Base-by-base conservation (phyloP, 2,113 vertebrate genomes). In the Hemiprocne comata region DNA sequence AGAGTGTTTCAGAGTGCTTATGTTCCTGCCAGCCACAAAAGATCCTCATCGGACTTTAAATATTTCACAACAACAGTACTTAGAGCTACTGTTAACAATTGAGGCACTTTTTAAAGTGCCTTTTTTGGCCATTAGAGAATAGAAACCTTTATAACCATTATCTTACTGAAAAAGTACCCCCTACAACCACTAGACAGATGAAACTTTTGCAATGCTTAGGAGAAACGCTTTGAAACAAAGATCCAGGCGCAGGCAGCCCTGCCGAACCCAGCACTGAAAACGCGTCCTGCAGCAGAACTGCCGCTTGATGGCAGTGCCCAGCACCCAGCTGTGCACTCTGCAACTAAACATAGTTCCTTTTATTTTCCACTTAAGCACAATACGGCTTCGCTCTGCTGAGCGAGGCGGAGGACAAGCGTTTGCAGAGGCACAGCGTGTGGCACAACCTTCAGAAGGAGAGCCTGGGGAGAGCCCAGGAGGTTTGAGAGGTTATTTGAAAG, bases 221-320 rank as follows among this genome's bases (percentile, higher is more conserved):
- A 80, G 46, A 88, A 88, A 78, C 10, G 20, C 42, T 71, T 55
- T 7, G 54, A 75, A 87, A 38, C 20, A 29, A 11, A 24, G 20
- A 15, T 1, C 10, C 2, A 51, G 58, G 85, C 0, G 7, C 24
- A 69, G 10, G 53, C 44, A 65, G 34, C 60, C 20, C 33, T 9
- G 57, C 28, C 29, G 57, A 9, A 40, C 55, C 46, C 44, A 72
- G 38, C 33, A 9, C 18, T 6, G 26, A 34, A 54, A 71, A 48
- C 0, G 2, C 42, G 92, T 71, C 24, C n/a, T 84, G 48, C 2
- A 19, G 44, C 34, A 86, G 13, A 85, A 54, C 16, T 28, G 71
- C 96, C 97, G 67, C 96, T 75, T 70, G 97, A 92, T 94, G 96
- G 95, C 96, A 96, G 66, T 89, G 76, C 72, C 57, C 24, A 73